Base-by-base conservation (phyloP, 2,113 vertebrate species). In the Paedocypris sp. region DNA sequence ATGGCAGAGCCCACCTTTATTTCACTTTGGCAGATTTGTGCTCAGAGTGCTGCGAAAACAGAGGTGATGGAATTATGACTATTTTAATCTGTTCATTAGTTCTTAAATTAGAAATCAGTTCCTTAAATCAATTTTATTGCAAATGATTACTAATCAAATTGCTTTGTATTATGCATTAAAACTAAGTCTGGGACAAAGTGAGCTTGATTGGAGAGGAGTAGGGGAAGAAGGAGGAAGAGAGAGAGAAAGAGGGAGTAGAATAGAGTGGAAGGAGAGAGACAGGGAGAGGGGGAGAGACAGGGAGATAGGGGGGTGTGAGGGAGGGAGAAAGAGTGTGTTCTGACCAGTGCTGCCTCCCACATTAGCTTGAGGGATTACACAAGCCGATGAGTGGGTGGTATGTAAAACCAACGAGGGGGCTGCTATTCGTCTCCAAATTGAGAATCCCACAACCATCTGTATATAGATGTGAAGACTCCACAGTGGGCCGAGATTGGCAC, bases 361-460 rank as follows among this genome's bases (percentile, higher is more conserved):
- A 64, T 64, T 28, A 48, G 42, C 51, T 57, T 42, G 22, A 47
- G 51, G 51, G 31, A 64, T 64, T 64, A 64, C 51, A 64, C 23
- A 64, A 56, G 62, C 51, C 36, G 51, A 29, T 41, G 13, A 53
- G 51, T 54, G 51, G 62, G 51, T 54, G 51, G 62, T 25, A 53
- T 35, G 45, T 54, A 48, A 54, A 47, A 64, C 43, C 51, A 56
- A 33, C 6, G 50, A 35, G 61, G 61, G 51, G 62, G 62, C 19
- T 2, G 51, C 23, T 12, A 25, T 22, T 43, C 25, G 10, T 33
- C 51, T 64, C 62, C 50, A 56, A 53, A 64, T 20, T 41, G 26
- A 45, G 45, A 64, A 56, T 45, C 42, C 32, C 33, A 54, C 31
- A 63, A 29, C 13, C 53, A 32, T 20, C 43, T 4, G 6, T 52